Percentiles rank a stretch among this genome's conserved stretches.
phyloP scores from a whole-genome alignment of 1,140 invertebrate genomes.

The Polyergus mexicanus region DNA sequence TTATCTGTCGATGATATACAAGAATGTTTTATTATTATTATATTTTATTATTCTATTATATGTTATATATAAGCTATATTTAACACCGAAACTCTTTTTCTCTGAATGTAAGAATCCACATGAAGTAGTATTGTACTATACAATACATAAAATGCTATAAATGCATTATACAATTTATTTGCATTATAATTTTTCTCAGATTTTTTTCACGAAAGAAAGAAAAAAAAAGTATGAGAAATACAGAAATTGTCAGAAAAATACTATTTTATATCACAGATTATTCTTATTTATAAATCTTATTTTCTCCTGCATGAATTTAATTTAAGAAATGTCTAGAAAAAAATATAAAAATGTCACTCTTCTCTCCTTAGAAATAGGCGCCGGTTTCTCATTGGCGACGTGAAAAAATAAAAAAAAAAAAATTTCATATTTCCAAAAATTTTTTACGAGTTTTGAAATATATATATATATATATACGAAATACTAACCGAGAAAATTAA shows the following conservation, averaged over 20 bases:
- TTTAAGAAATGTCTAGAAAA: background rate
- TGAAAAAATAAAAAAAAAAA: conserved; percentile 15
- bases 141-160: background rate
- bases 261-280: background rate
- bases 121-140: background rate
- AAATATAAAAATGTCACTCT: background rate
- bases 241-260: background rate
- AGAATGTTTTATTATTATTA: too few species aligned
- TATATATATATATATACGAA: too few species aligned
- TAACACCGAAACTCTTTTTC: too few species aligned
- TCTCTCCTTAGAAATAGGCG: background rate
- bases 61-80: too few species aligned
- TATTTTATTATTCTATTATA: too few species aligned
- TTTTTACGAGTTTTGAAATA: too few species aligned
- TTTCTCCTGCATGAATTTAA: background rate
- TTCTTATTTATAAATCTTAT: background rate
- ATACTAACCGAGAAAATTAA: background rate
- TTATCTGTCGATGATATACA: too few species aligned
- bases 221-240: background rate
- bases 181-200: background rate
- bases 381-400: conserved; percentile 10
- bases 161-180: background rate
- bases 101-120: too few species aligned
- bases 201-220: background rate
- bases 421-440: too few species aligned